Evolutionary conservation across 2,888 invertebrate species (phyloP).

Genomic region (Melieria omissa): DNA sequence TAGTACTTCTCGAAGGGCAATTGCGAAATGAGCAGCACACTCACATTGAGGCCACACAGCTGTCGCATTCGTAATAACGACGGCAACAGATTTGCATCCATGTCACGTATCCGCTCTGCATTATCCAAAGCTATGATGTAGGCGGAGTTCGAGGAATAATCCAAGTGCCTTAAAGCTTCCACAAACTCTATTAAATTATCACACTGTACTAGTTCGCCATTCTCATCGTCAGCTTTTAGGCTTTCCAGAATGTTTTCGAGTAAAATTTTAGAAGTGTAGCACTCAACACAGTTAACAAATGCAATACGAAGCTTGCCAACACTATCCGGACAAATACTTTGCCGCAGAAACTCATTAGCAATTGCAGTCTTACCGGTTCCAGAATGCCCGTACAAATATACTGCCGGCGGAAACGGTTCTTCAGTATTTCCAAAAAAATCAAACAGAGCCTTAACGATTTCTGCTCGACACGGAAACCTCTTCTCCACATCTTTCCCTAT

Average conservation of each 20-base stretch:
- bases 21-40: slow-evolving; percentile 81
- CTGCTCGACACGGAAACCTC: slow-evolving; percentile 61
- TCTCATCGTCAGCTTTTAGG: slow-evolving; percentile 33
- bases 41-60: slow-evolving; percentile 76
- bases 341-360: slow-evolving; percentile 71
- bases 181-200: slow-evolving; percentile 78
- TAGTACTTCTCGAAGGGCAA: slow-evolving; percentile 85
- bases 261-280: slow-evolving; percentile 79
- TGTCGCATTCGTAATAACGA: slow-evolving; percentile 80
- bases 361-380: slow-evolving; percentile 86
- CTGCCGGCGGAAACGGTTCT: slow-evolving; percentile 75
- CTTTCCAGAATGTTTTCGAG: slow-evolving; percentile 79
- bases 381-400: slow-evolving; percentile 86
- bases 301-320: slow-evolving; percentile 68
- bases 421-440: slow-evolving; percentile 66
- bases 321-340: slow-evolving; percentile 70
- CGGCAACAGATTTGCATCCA: slow-evolving; percentile 79
- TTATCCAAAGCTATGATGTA: slow-evolving; percentile 81
- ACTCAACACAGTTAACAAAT: slow-evolving; percentile 83
- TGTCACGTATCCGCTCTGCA: slow-evolving; percentile 80
- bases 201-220: slow-evolving; percentile 68
- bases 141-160: slow-evolving; percentile 39
- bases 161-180: slow-evolving; percentile 64
- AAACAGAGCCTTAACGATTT: slow-evolving; percentile 51
- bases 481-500: slow-evolving; percentile 39